Evolutionary conservation across 2,113 vertebrate genomes (phyloP).

Genomic region (Bagarius yarrelli): DNA sequence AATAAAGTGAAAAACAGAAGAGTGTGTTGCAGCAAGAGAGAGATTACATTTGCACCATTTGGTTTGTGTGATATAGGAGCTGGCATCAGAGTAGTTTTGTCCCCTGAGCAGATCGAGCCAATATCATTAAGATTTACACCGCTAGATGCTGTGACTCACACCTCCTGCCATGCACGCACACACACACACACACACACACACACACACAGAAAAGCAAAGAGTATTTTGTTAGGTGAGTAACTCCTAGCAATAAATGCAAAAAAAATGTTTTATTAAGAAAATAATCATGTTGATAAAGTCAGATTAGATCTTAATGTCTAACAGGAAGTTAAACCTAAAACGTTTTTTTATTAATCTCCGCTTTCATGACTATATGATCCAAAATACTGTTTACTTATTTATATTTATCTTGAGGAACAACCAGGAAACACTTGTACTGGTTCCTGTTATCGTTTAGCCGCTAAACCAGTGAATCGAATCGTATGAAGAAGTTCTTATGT

Average conservation of each 20-base stretch:
- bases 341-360: no score
- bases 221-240: neutral
- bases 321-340: no score
- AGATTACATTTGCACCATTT: constrained; percentile 64
- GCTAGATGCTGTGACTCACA: constrained; percentile 59
- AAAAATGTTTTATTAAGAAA: no score
- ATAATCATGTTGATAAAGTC: no score
- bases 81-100: constrained; percentile 56
- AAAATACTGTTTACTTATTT: no score
- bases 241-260: neutral
- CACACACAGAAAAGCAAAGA: constrained; percentile 1
- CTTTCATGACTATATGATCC: no score
- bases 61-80: constrained; percentile 60
- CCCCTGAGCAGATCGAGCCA: constrained; percentile 59
- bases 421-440: no score
- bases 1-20: constrained; percentile 46
- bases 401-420: no score
- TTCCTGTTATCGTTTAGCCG: no score
- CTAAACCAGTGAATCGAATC: no score
- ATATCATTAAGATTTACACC: constrained; percentile 66
- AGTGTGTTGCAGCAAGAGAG: constrained; percentile 55
- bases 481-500: no score
- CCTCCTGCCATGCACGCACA: constrained; percentile 45
- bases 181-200: neutral
- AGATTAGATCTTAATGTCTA: no score